Evolutionary conservation across 2,797 vertebrate genomes (phyloP).

Genomic region (Oryzias sinensis): DNA sequence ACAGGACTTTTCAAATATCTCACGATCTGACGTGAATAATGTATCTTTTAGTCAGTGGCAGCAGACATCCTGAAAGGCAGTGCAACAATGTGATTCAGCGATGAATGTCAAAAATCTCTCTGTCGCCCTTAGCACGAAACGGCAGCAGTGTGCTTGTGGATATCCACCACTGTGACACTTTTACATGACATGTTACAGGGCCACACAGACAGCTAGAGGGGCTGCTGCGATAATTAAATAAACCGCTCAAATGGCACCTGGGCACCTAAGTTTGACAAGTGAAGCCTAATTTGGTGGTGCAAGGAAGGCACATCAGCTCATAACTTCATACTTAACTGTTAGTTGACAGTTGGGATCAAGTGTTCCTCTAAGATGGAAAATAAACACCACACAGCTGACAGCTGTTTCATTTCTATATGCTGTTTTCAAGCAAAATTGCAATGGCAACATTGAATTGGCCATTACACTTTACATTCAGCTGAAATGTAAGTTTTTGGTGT

Average conservation of each 20-base stretch:
- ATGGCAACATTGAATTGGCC: too few species aligned
- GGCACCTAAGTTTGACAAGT: constrained; percentile 27
- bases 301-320: constrained; percentile 26
- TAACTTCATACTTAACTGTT: constrained; percentile 9
- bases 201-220: constrained; percentile 37
- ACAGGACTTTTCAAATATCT: constrained; percentile 1
- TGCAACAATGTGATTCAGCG: constrained; percentile 8
- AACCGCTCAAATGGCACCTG: constrained; percentile 38
- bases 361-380: too few species aligned
- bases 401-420: constrained; percentile 1
- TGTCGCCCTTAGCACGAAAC: constrained; percentile 25
- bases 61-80: constrained; percentile 12
- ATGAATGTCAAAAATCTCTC: constrained; percentile 32
- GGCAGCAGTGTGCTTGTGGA: constrained; percentile 23
- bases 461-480: too few species aligned
- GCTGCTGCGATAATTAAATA: constrained; percentile 36
- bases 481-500: too few species aligned
- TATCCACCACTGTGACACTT: constrained; percentile 45
- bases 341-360: too few species aligned
- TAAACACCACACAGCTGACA: constrained; percentile 3
- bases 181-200: constrained; percentile 22
- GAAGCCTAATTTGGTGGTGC: constrained; percentile 10
- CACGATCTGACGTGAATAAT: background rate
- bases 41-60: constrained; percentile 9
- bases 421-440: constrained; percentile 5